A percentile compares a stretch with the other conserved stretches of the same genome.
Evolutionary conservation across 2,888 invertebrate species (phyloP).

Genomic region (Erebia ligea): DNA sequence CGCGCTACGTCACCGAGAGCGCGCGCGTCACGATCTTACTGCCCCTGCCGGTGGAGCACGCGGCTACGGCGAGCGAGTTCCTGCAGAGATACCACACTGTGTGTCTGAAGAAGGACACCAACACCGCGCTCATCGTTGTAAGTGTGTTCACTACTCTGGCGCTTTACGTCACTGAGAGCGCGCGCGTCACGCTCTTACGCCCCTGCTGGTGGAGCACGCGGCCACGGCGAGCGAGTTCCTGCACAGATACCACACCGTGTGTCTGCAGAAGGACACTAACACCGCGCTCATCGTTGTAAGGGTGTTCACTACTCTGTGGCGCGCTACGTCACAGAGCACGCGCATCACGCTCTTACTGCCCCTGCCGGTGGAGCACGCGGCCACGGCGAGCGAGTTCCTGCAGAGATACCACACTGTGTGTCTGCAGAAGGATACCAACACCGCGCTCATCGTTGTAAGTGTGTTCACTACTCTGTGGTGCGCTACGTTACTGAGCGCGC

Average conservation of each 20-base stretch:
- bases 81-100: constrained; percentile 87
- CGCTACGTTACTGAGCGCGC: constrained; percentile 91
- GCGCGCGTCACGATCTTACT: constrained; percentile 90
- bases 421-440: constrained; percentile 90
- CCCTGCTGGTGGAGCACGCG: constrained; percentile 53
- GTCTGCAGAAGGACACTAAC: constrained; percentile 90
- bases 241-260: constrained; percentile 87
- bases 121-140: constrained; percentile 89
- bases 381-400: constrained; percentile 85
- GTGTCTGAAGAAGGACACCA: constrained; percentile 90
- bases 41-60: constrained; percentile 54
- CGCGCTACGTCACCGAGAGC: constrained; percentile 90
- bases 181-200: constrained; percentile 88
- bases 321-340: constrained; percentile 87
- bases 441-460: constrained; percentile 87
- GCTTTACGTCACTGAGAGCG: constrained; percentile 90
- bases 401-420: constrained; percentile 88
- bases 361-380: constrained; percentile 56
- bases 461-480: neutral
- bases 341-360: constrained; percentile 88
- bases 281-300: constrained; percentile 88
- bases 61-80: constrained; percentile 82
- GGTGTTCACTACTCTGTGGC: constrained; percentile 19
- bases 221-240: constrained; percentile 85
- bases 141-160: constrained; percentile 41